Base-by-base conservation (phyloP, 2,888 invertebrate genomes). In the Disparrhopalites patrizii region DNA sequence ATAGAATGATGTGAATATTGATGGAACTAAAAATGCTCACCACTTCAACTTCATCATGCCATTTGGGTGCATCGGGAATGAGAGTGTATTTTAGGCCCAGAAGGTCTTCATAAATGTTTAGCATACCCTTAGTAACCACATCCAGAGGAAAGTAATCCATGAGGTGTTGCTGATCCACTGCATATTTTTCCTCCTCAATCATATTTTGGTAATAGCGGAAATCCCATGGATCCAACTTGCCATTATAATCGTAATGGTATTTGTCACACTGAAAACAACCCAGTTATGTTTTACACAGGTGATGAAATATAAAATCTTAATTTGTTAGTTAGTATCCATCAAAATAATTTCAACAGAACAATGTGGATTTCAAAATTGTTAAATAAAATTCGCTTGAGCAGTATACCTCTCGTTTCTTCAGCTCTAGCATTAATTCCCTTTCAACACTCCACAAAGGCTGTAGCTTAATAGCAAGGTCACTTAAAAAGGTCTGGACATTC, bases 71-170 rank as follows among this genome's bases (percentile, higher is more conserved):
- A 68, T 77, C 76, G n/a, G 76, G 68, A n/a, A 81, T 72, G 66
- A 77, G 73, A 40, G 77, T 76, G 75, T 81, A 82, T 66, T 77
- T 76, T 15, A 82, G 75, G 13, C 78, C 76, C 28, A 82, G 76
- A 52, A 82, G 73, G 52, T 78, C 77, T 78, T 82, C 80, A 71
- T 82, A 82, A 43, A 82, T 82, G 10, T 78, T 76, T 47, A 82
- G 75, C 36, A 82, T 76, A 20, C 81, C 81, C 60, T 77, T 77
- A 5, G 81, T 82, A 25, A 82, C 82, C 18, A 77, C 76, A 15
- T 79, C 76, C 73, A 82, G 74, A 2, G 82, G 82, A 73, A 82
- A 82, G 73, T 81, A 82, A 68, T 80, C 79, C 69, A 79, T 80
- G 25, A 82, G 76, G 68, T 78, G 77, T 61, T 80, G 77, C 61